phyloP scores from a whole-genome alignment of 2,888 invertebrate genomes.

The Papilio gigon region DNA sequence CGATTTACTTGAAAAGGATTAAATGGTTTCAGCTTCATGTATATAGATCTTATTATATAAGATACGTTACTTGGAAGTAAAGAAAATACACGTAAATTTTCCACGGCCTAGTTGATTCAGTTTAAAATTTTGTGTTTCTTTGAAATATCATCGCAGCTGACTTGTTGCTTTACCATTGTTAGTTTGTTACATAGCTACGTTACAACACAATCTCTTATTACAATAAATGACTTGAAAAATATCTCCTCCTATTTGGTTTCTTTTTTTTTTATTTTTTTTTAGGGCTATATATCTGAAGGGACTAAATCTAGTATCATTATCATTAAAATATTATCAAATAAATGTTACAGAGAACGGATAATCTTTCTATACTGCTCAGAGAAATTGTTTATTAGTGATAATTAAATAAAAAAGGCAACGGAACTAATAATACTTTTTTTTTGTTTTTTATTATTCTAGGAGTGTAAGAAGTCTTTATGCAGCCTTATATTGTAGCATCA shows the following conservation, averaged over 20 bases:
- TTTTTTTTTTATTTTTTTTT: too few species aligned
- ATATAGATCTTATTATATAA: not conserved
- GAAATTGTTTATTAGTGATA: not conserved
- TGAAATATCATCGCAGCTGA: conserved; percentile 33
- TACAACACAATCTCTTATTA: not conserved
- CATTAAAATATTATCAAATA: too few species aligned
- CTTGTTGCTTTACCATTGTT: conserved; percentile 33
- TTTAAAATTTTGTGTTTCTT: not conserved
- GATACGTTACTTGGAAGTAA: not conserved
- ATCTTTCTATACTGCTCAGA: not conserved
- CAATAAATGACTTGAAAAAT: not conserved
- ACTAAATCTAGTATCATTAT: too few species aligned
- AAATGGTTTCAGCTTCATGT: not conserved
- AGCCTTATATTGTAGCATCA: too few species aligned
- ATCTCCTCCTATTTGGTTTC: too few species aligned
- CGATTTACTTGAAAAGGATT: too few species aligned
- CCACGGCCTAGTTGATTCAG: conserved; percentile 2
- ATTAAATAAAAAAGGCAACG: not conserved
- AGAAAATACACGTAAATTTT: not conserved
- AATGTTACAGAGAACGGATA: not conserved
- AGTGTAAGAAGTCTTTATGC: too few species aligned
- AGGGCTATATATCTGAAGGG: too few species aligned
- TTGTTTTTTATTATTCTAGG: too few species aligned
- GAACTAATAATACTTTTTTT: not conserved
- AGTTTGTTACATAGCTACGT: conserved; percentile 17